Percentiles rank a stretch among this genome's conserved stretches.
Evolutionary conservation across 2,888 invertebrate species (phyloP).

Genomic region (Drosophila rellima): DNA sequence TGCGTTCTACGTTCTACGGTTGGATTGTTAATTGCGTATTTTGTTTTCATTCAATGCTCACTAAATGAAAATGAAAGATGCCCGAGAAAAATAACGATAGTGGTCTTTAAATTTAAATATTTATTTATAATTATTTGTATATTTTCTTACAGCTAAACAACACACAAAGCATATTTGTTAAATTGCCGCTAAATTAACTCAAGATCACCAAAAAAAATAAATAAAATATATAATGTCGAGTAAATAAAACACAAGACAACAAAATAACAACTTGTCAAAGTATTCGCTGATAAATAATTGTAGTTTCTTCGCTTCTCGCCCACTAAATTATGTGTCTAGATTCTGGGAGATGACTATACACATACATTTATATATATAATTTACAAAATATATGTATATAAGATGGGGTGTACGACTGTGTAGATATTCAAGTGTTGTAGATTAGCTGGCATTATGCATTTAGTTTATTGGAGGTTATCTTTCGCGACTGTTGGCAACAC

Average conservation of each 20-base stretch:
- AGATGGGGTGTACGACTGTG: neutral
- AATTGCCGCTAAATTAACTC: constrained; percentile 71
- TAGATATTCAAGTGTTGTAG: neutral
- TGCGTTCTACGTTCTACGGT: constrained; percentile 1
- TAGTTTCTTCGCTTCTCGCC: constrained; percentile 25
- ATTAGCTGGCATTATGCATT: constrained; percentile 7
- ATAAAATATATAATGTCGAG: neutral
- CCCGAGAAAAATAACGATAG: constrained; percentile 20
- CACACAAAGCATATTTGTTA: constrained; percentile 60
- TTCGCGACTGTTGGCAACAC: constrained; percentile 1
- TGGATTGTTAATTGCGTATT: constrained; percentile 65
- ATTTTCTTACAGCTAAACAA: constrained; percentile 18
- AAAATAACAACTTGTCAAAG: constrained; percentile 58
- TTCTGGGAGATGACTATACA: constrained; percentile 29
- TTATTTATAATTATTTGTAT: constrained; percentile 51
- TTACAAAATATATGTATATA: constrained; percentile 2
- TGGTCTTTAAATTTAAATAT: constrained; percentile 51
- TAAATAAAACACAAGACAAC: constrained; percentile 19
- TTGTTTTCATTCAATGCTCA: constrained; percentile 51
- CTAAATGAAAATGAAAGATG: constrained; percentile 22
- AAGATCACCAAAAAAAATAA: constrained; percentile 41
- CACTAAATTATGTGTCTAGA: constrained; percentile 33
- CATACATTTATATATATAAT: constrained; percentile 4
- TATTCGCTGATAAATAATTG: constrained; percentile 49
- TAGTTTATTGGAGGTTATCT: constrained; percentile 23